Evolutionary conservation across 2,113 vertebrate genomes (phyloP).

Genomic region (Nothocercus nigrocapillus): DNA sequence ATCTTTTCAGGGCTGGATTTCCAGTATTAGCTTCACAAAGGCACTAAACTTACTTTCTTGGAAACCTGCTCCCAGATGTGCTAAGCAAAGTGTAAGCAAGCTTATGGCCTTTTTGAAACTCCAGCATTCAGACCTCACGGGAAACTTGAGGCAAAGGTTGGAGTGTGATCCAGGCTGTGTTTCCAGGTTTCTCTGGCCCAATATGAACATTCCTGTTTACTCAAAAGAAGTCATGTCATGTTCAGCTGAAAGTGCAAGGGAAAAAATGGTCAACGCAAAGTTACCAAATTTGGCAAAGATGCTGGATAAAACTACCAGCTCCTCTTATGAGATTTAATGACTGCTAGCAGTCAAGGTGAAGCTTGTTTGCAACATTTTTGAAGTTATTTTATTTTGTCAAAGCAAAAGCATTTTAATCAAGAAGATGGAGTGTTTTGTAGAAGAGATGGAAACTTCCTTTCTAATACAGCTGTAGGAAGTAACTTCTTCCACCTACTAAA

Average conservation of each 20-base stretch:
- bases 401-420: background rate
- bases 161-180: background rate
- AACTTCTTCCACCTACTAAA: background rate
- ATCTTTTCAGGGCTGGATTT: background rate
- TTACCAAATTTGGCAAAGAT: background rate
- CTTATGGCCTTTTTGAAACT: background rate
- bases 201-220: constrained; percentile 30
- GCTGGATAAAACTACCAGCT: background rate
- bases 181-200: constrained; percentile 23
- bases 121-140: background rate
- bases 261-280: constrained; percentile 18
- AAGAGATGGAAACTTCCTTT: background rate
- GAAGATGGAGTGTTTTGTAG: background rate
- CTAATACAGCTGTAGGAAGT: background rate
- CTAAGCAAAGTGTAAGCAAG: background rate
- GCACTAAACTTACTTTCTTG: background rate
- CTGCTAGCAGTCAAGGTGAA: background rate
- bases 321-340: constrained; percentile 1
- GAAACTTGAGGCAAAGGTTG: constrained; percentile 38
- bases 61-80: background rate
- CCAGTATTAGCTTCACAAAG: background rate
- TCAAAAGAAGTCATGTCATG: background rate
- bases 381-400: background rate
- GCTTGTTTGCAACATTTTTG: background rate
- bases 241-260: constrained; percentile 6